phyloP scores from a whole-genome alignment of 1,140 invertebrate genomes.

The Mercenaria mercenaria region DNA sequence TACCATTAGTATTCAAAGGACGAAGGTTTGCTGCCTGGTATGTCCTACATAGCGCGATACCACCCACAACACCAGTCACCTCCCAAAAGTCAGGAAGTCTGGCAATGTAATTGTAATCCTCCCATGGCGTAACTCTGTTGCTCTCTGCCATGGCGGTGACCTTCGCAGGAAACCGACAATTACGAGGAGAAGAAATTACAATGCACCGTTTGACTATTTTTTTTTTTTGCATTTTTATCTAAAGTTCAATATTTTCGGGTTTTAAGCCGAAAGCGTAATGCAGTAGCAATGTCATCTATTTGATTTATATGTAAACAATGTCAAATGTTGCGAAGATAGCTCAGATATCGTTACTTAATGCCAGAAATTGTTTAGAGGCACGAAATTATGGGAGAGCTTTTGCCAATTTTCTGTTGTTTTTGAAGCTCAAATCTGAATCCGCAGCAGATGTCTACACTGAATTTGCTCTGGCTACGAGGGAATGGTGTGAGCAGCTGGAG shows the following conservation, averaged over 20 bases:
- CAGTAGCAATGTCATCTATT: background rate
- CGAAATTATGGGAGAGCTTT: constrained; percentile 80
- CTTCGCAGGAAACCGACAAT: background rate
- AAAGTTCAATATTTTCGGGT: no score
- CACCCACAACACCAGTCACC: background rate
- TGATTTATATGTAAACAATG: background rate
- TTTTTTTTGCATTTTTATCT: no score
- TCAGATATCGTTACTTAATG: constrained; percentile 70
- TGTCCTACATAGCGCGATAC: background rate
- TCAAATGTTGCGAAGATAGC: constrained; percentile 52
- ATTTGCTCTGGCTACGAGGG: constrained; percentile 75
- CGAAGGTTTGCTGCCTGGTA: background rate
- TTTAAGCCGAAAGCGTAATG: no score
- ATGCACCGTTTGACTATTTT: background rate
- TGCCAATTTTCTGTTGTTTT: constrained; percentile 78
- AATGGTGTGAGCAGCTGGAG: constrained; percentile 78
- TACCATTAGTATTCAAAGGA: no score
- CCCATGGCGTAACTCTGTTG: background rate
- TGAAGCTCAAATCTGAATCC: constrained; percentile 73
- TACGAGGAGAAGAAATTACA: background rate
- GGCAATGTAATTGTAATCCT: background rate
- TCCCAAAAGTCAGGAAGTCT: background rate
- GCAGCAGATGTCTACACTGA: constrained; percentile 72
- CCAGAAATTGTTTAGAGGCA: constrained; percentile 67
- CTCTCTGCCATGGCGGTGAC: background rate